These are phyloP conservation scores for Phocides pigmalion DNA, from an alignment of 1,140 invertebrate species.

Conservation along the genomic window DNA sequence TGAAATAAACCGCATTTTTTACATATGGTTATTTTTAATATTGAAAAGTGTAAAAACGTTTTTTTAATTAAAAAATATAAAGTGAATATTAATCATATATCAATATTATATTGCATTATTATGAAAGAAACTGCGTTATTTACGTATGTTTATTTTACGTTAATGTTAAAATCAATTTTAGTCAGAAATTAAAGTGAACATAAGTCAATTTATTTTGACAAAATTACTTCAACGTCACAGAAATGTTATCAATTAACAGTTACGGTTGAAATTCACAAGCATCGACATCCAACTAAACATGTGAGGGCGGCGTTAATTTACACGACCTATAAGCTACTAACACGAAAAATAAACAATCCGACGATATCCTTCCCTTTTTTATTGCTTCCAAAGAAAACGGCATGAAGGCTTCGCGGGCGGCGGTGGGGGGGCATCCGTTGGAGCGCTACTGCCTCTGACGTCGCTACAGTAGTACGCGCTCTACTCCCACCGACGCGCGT, in stretches of 20 bases:
- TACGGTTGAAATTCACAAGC: constrained; percentile 48
- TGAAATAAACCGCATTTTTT: no score
- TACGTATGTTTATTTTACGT: no score
- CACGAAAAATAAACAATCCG: constrained; percentile 80
- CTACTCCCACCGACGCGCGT: constrained; percentile 67
- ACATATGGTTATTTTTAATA: no score
- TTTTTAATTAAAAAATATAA: no score
- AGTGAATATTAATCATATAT: no score
- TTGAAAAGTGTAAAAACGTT: no score
- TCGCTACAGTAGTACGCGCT: constrained; percentile 74
- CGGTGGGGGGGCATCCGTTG: constrained; percentile 53
- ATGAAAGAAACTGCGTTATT: no score
- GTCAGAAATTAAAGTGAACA: no score
- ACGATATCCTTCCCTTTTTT: constrained; percentile 78
- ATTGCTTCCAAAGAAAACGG: constrained; percentile 74
- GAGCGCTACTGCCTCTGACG: constrained; percentile 77
- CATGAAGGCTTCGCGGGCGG: constrained; percentile 65
- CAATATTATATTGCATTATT: no score
- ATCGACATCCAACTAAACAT: constrained; percentile 35
- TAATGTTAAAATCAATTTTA: no score
- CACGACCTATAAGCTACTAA: constrained; percentile 79
- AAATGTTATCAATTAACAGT: constrained; percentile 59
- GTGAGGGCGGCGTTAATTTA: constrained; percentile 66
- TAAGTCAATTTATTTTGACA: not conserved
- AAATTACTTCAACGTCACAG: not conserved